Percentiles rank a stretch among this genome's conserved stretches.
Conservation (phyloP, 1,140 invertebrate genomes). For the Nixonia krombeini region DNA sequence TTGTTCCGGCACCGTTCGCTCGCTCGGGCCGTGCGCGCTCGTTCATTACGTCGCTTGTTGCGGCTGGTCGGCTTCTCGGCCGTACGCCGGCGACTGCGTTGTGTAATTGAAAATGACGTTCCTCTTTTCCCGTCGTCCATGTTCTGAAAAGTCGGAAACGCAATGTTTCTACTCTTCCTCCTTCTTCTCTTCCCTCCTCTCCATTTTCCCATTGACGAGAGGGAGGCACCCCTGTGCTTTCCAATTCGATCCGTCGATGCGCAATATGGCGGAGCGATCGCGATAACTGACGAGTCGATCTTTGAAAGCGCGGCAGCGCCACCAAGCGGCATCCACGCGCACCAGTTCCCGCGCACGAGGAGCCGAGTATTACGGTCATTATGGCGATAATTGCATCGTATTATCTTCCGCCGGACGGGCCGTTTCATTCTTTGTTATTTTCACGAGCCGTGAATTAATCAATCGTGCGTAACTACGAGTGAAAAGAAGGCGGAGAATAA, state of each 20-base stretch:
- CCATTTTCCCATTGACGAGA: too few relatives aligned
- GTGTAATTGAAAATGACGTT: constrained; percentile 60
- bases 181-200: too few relatives aligned
- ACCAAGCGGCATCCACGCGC: neutral
- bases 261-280: too few relatives aligned
- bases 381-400: constrained; percentile 39
- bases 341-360: constrained; percentile 19
- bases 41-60: constrained; percentile 25
- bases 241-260: too few relatives aligned
- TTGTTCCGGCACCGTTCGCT: constrained; percentile 44
- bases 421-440: too few relatives aligned
- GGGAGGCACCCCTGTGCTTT: too few relatives aligned
- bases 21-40: constrained; percentile 18
- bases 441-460: constrained; percentile 41
- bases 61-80: constrained; percentile 7
- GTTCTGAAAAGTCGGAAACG: constrained; percentile 13
- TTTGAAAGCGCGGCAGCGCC: constrained; percentile 1
- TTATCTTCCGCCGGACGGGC: constrained; percentile 36
- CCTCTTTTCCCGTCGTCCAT: neutral
- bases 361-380: constrained; percentile 38
- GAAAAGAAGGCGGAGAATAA: constrained; percentile 30
- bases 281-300: too few relatives aligned
- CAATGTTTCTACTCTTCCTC: too few relatives aligned
- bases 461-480: constrained; percentile 42
- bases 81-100: neutral